Base-by-base conservation (phyloP, 2,113 vertebrate species). In the Chamaetylas fuelleborni region DNA sequence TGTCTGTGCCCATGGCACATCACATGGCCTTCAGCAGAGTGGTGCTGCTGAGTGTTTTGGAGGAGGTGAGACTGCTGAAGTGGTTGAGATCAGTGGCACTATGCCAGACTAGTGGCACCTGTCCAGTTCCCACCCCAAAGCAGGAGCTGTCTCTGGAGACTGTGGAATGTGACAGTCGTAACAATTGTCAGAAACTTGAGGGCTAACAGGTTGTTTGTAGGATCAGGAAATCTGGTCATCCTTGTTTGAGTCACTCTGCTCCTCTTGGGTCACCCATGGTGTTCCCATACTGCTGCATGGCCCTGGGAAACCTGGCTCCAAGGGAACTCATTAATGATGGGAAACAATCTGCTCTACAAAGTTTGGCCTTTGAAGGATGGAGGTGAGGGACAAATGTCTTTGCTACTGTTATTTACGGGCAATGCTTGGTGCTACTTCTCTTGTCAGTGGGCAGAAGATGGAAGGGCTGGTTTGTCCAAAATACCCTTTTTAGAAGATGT, bases 91-190 rank as follows among this genome's bases (percentile, higher is more conserved):
- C 25, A 57, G 1, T 33, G 33, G 31, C 66, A 67, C 36, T 4
- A 0, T 65, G 72, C 36, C 74, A 81, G 13, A 28, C 23, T 1
- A 2, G 54, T 66, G 72, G 17, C 38, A 50, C 8, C 2, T 1
- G 1, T 77, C 89, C 3, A 18, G 10, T 66, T 78, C 19, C 57
- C 29, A 31, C 38, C 20, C 43, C 14, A 42, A 57, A 87, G 7
- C 8, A 5, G 57, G 38, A 70, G 36, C 3, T 57, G 20, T 86
- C 19, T 83, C 42, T 23, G 17, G 54, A 42, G 18, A 5, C 67
- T 34, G 14, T 58, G 48, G n/a, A 54, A 73, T 45, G 45, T n/a
- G 45, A 10, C 14, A 54, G 9, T 58, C 42, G 29, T 19, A 38
- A 31, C 22, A 65, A 14, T 15, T 76, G 66, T 69, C 12, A 13